Evolutionary conservation across 1,140 invertebrate genomes (phyloP).

Genomic region (Lerema accius): DNA sequence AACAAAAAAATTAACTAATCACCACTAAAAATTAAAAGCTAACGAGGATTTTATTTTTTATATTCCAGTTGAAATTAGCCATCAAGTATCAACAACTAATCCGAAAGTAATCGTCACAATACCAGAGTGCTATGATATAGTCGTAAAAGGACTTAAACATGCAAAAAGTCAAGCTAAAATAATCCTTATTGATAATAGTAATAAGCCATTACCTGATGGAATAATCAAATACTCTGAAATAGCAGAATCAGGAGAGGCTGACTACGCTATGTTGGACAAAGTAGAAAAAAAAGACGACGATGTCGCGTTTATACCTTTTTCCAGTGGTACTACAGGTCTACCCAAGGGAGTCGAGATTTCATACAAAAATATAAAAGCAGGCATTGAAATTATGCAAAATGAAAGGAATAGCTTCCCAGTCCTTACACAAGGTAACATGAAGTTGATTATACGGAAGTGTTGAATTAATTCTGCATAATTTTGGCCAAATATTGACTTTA

Average conservation of each 20-base stretch:
- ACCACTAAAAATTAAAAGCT: conserved; percentile 8
- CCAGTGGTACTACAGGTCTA: conserved; percentile 94
- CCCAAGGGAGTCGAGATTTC: conserved; percentile 96
- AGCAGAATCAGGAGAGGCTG: conserved; percentile 64
- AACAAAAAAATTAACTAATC: too few species aligned
- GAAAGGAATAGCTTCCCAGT: conserved; percentile 48
- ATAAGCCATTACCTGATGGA: conserved; percentile 63
- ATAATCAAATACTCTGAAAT: conserved; percentile 80
- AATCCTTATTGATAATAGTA: conserved; percentile 56
- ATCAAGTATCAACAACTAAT: conserved; percentile 85
- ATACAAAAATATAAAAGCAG: conserved; percentile 89
- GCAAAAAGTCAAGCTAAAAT: conserved; percentile 75
- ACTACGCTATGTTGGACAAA: conserved; percentile 60
- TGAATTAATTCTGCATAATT: too few species aligned
- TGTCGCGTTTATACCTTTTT: conserved; percentile 86
- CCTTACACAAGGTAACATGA: conserved; percentile 54
- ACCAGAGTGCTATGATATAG: conserved; percentile 73
- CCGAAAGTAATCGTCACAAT: conserved; percentile 86
- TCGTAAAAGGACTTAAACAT: conserved; percentile 61
- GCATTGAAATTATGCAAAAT: conserved; percentile 77
- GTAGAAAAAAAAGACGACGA: conserved; percentile 73
- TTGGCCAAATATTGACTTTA: not conserved
- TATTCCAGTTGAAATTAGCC: conserved; percentile 87
- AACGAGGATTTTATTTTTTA: conserved; percentile 29
- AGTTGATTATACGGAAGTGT: too few species aligned